Conservation (phyloP, 2,888 invertebrate species). For the Ceriagrion tenellum region DNA sequence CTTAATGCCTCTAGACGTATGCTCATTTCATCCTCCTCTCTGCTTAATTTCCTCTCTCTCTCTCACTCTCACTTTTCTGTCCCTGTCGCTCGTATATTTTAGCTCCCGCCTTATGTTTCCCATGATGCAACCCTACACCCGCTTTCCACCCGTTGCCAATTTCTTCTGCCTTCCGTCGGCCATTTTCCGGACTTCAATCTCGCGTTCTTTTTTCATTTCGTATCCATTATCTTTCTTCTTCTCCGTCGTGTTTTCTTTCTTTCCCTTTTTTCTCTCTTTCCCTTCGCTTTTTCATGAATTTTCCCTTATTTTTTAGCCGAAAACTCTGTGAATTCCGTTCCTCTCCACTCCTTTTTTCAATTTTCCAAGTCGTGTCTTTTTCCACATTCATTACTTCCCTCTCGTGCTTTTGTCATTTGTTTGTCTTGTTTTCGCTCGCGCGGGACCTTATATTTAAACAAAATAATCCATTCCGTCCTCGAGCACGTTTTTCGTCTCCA, state of each 20-base stretch:
- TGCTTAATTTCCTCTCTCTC: not conserved
- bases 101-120: slow-evolving; percentile 4
- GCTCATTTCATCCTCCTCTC: slow-evolving; percentile 39
- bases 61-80: not conserved
- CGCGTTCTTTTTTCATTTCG: not conserved
- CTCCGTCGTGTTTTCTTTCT: not conserved
- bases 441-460: not conserved
- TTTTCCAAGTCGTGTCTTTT: not conserved
- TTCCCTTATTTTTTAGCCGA: not conserved
- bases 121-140: not conserved
- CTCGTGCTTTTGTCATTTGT: not conserved
- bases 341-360: not conserved
- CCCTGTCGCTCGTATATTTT: slow-evolving; percentile 39
- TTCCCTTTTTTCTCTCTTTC: too few relatives aligned
- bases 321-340: not conserved
- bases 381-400: not conserved
- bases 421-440: not conserved
- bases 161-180: not conserved
- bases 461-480: not conserved
- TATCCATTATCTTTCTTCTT: not conserved
- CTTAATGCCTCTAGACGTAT: slow-evolving; percentile 40
- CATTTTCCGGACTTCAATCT: not conserved
- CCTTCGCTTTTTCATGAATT: too few relatives aligned
- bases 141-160: not conserved
- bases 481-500: not conserved